Base-by-base conservation (phyloP, 2,113 vertebrate species). In the Piprites chloris region DNA sequence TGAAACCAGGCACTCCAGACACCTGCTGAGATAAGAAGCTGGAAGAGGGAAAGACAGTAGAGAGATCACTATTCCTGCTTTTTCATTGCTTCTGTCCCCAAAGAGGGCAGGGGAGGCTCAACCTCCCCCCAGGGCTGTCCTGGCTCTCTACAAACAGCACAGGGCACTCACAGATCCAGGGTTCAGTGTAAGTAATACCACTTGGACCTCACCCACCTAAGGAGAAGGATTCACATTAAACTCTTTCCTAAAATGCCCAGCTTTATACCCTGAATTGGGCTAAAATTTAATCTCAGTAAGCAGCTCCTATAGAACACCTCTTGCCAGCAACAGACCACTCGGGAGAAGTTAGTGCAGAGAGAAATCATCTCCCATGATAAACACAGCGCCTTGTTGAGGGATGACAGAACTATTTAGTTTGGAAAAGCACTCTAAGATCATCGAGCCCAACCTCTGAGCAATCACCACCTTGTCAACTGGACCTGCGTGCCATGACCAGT, bases 261-360 rank as follows among this genome's bases (percentile, higher is more conserved):
- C 33, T 75, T 59, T 61, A 82, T 39, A 78, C 58, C 52, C 61
- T 55, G 42, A 68, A 77, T 46, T 0, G 3, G 35, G 56, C 35
- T 93, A 77, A 62, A 89, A 72, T 30, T 59, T 12, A 19, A 83
- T 21, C 71, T 88, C 88, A 61, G 17, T 14, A 50, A 78, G 61
- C 1, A 66, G 37, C 33, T 78, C 73, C 83, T 74, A 39, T 39
- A 46, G 66, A 93, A 24, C 35, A 39, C 12, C 15, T 67, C 35
- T 44, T 1, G 4, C 41, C 4, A 4, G 6, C 2, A 3, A 21
- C 19, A 67, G 26, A 22, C 9, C 1, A 5, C 19, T 32, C 6
- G 0, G 0, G 6, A 72, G 30, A 32, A 61, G 23, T 21, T 7
- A 2, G 2, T 42, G 30, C 42, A 33, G 0, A 11, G 12, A 52